phyloP scores from a whole-genome alignment of 2,888 invertebrate species.

The Drosophila mettleri region DNA sequence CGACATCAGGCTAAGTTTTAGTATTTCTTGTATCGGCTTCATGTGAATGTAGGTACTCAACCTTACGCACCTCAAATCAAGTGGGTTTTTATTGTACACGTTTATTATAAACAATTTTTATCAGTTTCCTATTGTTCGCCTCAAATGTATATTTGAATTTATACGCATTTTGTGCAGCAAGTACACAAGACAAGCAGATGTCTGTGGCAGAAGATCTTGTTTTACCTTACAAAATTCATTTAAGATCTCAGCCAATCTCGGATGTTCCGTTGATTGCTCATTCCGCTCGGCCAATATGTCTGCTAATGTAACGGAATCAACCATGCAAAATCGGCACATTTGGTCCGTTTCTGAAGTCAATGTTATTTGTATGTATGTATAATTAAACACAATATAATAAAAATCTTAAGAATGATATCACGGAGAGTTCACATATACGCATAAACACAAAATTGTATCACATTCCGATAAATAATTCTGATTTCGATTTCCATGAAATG shows the following conservation, averaged over 20 bases:
- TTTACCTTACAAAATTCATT: conserved; percentile 64
- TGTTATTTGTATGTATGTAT: not conserved
- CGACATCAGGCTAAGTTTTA: no score
- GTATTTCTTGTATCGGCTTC: no score
- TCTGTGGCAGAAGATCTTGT: conserved; percentile 67
- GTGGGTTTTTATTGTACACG: no score
- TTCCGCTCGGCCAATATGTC: conserved; percentile 60
- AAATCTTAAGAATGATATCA: conserved; percentile 3
- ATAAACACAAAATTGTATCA: conserved; percentile 17
- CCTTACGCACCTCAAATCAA: no score
- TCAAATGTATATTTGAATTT: conserved; percentile 79
- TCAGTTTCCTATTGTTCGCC: conserved; percentile 61
- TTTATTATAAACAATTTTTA: conserved; percentile 55
- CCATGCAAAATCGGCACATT: conserved; percentile 76
- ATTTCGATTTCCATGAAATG: conserved; percentile 15
- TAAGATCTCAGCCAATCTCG: conserved; percentile 67
- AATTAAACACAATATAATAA: conserved; percentile 8
- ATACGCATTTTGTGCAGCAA: conserved; percentile 72
- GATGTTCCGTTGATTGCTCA: conserved; percentile 40
- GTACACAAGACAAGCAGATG: conserved; percentile 78
- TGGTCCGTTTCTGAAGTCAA: conserved; percentile 37
- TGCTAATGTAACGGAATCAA: conserved; percentile 54
- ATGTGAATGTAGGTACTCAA: no score
- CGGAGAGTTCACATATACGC: conserved; percentile 11
- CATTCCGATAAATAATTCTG: conserved; percentile 5